Percentiles rank a stretch among this genome's conserved stretches.
Conservation (phyloP, 92 coral and sea anemone genomes). For the Epizoanthus rinbou region DNA sequence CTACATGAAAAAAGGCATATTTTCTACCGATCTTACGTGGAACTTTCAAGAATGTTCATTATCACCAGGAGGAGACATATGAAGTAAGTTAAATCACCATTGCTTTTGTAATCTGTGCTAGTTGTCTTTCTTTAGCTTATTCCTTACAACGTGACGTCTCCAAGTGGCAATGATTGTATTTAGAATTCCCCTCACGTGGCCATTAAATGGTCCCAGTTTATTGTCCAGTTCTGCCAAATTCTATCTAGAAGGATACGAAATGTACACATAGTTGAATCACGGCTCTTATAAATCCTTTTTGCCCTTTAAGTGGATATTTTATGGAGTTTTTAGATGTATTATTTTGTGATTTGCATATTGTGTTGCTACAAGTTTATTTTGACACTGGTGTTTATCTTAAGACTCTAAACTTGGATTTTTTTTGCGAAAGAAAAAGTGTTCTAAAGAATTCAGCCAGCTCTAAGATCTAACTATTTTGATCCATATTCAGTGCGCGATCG, state of each 20-base stretch:
- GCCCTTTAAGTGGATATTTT: background rate
- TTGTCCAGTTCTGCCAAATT: background rate
- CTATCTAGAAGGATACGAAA: background rate
- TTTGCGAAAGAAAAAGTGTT: background rate
- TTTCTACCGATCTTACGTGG: constrained; percentile 1
- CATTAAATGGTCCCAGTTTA: background rate
- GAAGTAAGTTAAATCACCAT: constrained; percentile 28
- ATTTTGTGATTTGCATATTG: constrained; percentile 28
- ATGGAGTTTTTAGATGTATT: background rate
- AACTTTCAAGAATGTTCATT: constrained; percentile 27
- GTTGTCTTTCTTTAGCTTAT: background rate
- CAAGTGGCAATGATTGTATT: background rate
- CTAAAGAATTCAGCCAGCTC: background rate
- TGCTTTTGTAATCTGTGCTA: background rate
- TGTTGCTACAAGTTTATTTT: constrained; percentile 10
- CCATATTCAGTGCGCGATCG: background rate
- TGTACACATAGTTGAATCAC: constrained; percentile 15
- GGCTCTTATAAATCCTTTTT: background rate
- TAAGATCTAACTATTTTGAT: background rate
- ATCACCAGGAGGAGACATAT: background rate
- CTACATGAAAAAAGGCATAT: background rate
- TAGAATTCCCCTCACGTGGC: background rate
- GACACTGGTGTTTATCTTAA: constrained; percentile 9
- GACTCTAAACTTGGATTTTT: background rate
- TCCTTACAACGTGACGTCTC: background rate